These are phyloP conservation scores for Poeciliopsis turrubarensis DNA, from an alignment of 2,113 vertebrate species.

Conservation along the genomic window DNA sequence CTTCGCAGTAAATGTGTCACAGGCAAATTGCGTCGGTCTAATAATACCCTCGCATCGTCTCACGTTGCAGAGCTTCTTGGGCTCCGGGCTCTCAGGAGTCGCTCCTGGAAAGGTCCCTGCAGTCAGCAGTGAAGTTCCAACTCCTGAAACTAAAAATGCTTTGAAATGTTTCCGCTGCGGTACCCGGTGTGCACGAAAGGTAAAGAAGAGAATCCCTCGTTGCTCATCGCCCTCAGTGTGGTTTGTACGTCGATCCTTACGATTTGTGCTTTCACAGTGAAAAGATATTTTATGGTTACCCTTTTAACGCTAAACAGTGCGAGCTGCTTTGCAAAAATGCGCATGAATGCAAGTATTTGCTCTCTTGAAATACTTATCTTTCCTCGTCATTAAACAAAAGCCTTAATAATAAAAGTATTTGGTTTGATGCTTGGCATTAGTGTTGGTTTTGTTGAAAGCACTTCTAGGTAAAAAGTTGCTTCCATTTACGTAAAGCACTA, in stretches of 20 bases:
- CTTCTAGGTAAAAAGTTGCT: too few relatives aligned
- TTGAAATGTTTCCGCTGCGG: background rate
- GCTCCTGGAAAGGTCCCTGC: conserved; percentile 7
- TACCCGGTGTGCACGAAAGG: too few relatives aligned
- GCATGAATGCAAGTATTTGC: too few relatives aligned
- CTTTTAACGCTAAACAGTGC: background rate
- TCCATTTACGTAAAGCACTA: too few relatives aligned
- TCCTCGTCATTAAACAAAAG: background rate
- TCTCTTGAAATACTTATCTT: background rate
- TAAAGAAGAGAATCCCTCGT: background rate
- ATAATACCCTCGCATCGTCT: conserved; percentile 62
- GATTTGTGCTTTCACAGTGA: background rate
- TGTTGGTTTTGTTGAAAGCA: background rate
- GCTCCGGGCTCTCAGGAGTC: conserved; percentile 1
- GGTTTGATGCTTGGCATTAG: background rate
- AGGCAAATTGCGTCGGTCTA: conserved; percentile 55
- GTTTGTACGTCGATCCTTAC: background rate
- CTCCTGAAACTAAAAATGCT: conserved; percentile 25
- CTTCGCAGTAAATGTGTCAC: conserved; percentile 68
- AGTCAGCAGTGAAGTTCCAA: conserved; percentile 17
- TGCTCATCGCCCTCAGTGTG: background rate
- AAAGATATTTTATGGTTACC: too few relatives aligned
- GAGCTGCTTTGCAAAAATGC: too few relatives aligned
- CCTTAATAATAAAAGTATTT: background rate
- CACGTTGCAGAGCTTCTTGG: conserved; percentile 23